Conservation (phyloP, 2,888 invertebrate species). For the Antitype chi region DNA sequence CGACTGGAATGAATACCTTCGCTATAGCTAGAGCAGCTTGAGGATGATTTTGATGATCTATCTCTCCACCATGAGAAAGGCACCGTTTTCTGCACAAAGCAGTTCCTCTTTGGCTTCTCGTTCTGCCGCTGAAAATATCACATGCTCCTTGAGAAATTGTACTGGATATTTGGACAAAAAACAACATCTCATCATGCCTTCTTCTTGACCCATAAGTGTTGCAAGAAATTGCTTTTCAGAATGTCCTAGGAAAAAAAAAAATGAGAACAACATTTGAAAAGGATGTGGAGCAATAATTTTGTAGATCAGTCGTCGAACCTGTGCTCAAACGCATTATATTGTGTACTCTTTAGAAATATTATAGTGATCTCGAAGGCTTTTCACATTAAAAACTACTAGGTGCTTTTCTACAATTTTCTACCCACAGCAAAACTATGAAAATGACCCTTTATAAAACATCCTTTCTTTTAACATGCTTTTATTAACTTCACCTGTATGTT, state of each 20-base stretch:
- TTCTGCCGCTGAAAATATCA: conserved; percentile 5
- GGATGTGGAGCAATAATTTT: conserved; percentile 20
- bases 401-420: not conserved
- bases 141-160: conserved; percentile 12
- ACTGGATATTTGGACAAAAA: not conserved
- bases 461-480: too few relatives aligned
- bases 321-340: not conserved
- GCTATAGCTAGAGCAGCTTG: too few relatives aligned
- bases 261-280: conserved; percentile 24
- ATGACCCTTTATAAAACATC: not conserved
- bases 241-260: conserved; percentile 47
- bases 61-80: not conserved
- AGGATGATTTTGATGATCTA: too few relatives aligned
- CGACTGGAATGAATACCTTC: too few relatives aligned
- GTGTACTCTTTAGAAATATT: not conserved
- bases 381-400: not conserved
- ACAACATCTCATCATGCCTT: conserved; percentile 4
- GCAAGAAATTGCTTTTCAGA: conserved; percentile 29
- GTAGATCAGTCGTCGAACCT: not conserved
- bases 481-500: too few relatives aligned
- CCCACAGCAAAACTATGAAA: not conserved
- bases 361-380: too few relatives aligned
- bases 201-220: conserved; percentile 36
- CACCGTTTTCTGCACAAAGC: not conserved
- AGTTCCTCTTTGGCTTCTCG: too few relatives aligned